Conservation (phyloP, 2,113 vertebrate genomes). For the Phainopepla nitens region DNA sequence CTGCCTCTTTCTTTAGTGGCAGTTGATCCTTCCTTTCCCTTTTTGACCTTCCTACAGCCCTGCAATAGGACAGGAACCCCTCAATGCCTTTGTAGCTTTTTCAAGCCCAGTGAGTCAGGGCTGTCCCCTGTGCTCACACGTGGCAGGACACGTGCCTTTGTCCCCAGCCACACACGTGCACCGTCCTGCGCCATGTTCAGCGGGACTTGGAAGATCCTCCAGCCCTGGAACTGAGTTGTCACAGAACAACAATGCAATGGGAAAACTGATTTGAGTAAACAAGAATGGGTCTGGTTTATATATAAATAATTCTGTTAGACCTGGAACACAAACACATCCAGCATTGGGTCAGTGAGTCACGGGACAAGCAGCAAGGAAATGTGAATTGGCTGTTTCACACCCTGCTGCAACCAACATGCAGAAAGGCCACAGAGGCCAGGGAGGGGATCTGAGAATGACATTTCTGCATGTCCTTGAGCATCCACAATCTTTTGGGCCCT, state of each 20-base stretch:
- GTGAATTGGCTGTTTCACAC: not conserved
- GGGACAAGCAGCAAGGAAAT: not conserved
- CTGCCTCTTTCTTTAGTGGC: not conserved
- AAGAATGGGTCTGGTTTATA: not conserved
- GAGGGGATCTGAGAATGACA: not conserved
- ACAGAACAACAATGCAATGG: not conserved
- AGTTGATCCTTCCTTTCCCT: not conserved
- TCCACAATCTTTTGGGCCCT: not conserved
- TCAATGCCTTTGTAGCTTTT: not conserved
- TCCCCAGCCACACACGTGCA: not conserved
- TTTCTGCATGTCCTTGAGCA: not conserved
- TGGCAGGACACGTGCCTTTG: not conserved
- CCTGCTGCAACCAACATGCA: rapidly evolving
- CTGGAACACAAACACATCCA: not conserved
- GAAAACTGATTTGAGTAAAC: not conserved
- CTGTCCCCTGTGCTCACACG: not conserved
- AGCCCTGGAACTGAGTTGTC: not conserved
- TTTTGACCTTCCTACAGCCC: not conserved
- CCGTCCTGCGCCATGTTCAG: rapidly evolving
- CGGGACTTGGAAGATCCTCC: not conserved
- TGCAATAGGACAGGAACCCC: not conserved
- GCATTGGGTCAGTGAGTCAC: not conserved
- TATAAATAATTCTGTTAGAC: not conserved
- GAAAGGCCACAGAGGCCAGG: not conserved
- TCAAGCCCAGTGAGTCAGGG: not conserved